Evolutionary conservation across 1,140 invertebrate genomes (phyloP).

Genomic region (Drosophila sturtevanti): DNA sequence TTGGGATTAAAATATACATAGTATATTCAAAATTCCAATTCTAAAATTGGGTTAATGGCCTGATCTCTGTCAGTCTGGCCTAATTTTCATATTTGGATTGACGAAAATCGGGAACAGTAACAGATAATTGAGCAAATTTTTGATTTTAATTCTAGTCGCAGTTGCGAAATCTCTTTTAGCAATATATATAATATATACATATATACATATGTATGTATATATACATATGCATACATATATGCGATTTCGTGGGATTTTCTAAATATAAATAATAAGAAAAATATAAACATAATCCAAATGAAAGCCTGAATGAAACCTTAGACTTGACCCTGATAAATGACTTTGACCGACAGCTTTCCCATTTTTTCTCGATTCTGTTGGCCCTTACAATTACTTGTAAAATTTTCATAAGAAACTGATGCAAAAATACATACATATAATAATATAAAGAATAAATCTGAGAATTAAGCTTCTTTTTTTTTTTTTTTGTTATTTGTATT

Average conservation of each 20-base stretch:
- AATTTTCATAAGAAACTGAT: not conserved
- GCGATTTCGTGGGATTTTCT: conserved; percentile 6
- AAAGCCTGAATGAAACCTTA: conserved; percentile 4
- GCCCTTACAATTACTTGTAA: not conserved
- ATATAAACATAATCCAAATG: not conserved
- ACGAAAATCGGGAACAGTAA: not conserved
- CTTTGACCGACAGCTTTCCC: not conserved
- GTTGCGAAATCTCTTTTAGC: not conserved
- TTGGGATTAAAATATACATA: not conserved
- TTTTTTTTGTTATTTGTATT: conserved; percentile 29
- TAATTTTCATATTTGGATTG: conserved; percentile 29
- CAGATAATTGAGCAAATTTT: conserved; percentile 29
- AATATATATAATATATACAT: too few species aligned
- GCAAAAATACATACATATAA: not conserved
- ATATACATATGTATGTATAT: too few species aligned
- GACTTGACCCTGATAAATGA: not conserved
- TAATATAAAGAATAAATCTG: conserved; percentile 6
- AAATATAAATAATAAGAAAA: not conserved
- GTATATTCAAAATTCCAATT: conserved; percentile 20
- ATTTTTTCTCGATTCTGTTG: not conserved
- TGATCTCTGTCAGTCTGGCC: conserved; percentile 52
- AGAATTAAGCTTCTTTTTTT: conserved; percentile 1
- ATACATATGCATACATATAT: not conserved
- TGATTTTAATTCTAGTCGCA: not conserved
- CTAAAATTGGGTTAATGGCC: conserved; percentile 50